Base-by-base conservation (phyloP, 2,797 vertebrate genomes). In the Triplophysa bombifrons region DNA sequence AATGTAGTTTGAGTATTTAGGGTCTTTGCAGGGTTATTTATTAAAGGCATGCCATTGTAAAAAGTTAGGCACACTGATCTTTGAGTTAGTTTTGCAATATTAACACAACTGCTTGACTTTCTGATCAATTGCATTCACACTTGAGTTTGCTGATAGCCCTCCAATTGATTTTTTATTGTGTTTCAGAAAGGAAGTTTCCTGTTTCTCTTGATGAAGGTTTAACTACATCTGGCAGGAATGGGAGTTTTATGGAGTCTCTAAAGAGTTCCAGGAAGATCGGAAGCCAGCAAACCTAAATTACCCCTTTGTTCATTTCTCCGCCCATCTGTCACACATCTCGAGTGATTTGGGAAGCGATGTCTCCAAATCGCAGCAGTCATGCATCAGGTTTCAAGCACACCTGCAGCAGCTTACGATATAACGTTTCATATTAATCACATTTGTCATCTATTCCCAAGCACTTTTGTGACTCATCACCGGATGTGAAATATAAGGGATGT, bases 401-500 rank as follows among this genome's bases (percentile, higher is more conserved):
- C 55, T 81, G 74, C 69, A 82, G 78, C 48, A 82, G 27, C 64
- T 53, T 79, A 41, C 22, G 55, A 68, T 68, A 82, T 86, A 81
- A 82, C 38, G 2, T 74, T 84, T 82, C 78, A 74, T 60, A 56
- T 68, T 79, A 75, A 74, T 82, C 77, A 72, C 44, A 83, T 86
- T 78, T 82, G 53, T 80, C 77, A 64, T 70, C 65, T 69, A 50
- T 66, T 69, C 56, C 68, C 44, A 51, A 63, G 77, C 69, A 80
- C 68, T 81, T 76, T 67, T 30, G 69, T 50, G 53, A 67, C 63
- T 60, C 51, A 66, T 72, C 13, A 25, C 19, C 34, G 65, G 30
- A 61, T 75, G 34, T 27, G 44, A 64, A 41, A 34, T 30, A 34
- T 65, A n/a, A 30, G n/a, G 22, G 38, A n/a, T 41, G 60, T 65